Evolutionary conservation across 2,888 invertebrate genomes (phyloP).

Genomic region (Eristalinus aeneus): DNA sequence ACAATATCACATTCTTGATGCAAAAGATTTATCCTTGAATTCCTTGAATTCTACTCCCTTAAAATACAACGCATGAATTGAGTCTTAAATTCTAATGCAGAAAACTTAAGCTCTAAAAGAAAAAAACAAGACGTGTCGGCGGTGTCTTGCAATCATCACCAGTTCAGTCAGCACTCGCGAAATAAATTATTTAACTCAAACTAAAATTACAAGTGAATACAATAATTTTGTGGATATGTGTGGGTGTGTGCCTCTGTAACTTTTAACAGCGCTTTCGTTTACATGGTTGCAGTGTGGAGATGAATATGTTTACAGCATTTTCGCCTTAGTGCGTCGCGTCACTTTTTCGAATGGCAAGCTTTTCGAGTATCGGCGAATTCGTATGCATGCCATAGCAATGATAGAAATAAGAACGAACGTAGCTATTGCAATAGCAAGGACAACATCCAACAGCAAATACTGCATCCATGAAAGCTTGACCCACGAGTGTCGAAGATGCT

Average conservation of each 20-base stretch:
- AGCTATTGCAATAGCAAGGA: conserved; percentile 53
- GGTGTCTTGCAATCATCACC: background rate
- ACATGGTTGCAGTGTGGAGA: conserved; percentile 15
- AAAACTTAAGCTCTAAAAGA: conserved; percentile 30
- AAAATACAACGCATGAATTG: background rate
- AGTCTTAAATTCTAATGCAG: background rate
- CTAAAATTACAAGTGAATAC: background rate
- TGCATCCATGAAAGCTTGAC: conserved; percentile 72
- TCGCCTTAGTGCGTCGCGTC: conserved; percentile 72
- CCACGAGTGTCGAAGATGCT: conserved; percentile 68
- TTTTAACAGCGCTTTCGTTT: conserved; percentile 3
- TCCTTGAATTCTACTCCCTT: background rate
- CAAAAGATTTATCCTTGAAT: conserved; percentile 20
- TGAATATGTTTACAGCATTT: conserved; percentile 59
- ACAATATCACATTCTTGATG: conserved; percentile 60
- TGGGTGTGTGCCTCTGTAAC: background rate
- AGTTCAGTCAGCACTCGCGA: conserved; percentile 13
- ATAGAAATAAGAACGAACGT: conserved; percentile 27
- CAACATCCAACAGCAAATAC: conserved; percentile 73
- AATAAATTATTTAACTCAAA: background rate
- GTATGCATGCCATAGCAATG: conserved; percentile 43
- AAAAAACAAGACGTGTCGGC: background rate
- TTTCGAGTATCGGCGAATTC: conserved; percentile 73
- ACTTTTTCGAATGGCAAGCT: conserved; percentile 73
- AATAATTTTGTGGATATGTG: background rate